Percentiles rank a stretch among this genome's conserved stretches.
Evolutionary conservation across 2,113 vertebrate species (phyloP).

Genomic region (Antigone vipio): DNA sequence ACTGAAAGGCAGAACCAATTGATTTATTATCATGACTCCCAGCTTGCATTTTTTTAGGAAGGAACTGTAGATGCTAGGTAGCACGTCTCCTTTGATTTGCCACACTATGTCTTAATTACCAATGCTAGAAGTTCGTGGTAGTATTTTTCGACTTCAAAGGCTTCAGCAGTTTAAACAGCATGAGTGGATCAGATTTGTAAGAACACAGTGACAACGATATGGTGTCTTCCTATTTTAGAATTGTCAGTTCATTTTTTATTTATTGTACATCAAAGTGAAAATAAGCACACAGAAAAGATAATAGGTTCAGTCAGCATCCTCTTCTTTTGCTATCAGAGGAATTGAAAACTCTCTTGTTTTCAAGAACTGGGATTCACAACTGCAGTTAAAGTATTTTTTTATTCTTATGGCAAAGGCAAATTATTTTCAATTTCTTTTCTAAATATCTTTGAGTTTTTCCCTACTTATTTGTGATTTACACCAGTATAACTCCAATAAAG

Average conservation of each 20-base stretch:
- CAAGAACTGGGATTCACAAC: not conserved
- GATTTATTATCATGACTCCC: conserved; percentile 71
- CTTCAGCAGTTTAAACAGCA: conserved; percentile 38
- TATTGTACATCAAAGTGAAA: conserved; percentile 70
- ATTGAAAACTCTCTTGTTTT: conserved; percentile 29
- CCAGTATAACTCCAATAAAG: not conserved
- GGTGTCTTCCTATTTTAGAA: conserved; percentile 66
- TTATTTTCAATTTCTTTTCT: not conserved
- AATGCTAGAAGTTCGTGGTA: conserved; percentile 51
- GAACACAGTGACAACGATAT: conserved; percentile 49
- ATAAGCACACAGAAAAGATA: conserved; percentile 31
- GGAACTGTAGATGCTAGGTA: conserved; percentile 59
- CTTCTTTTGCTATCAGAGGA: not conserved
- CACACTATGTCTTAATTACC: conserved; percentile 82
- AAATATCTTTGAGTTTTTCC: not conserved
- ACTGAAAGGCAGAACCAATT: conserved; percentile 74
- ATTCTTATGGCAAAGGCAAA: not conserved
- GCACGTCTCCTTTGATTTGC: conserved; percentile 70
- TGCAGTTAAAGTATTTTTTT: not conserved
- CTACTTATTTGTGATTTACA: not conserved
- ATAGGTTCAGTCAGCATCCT: conserved; percentile 43
- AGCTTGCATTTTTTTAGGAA: conserved; percentile 45
- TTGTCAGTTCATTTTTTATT: conserved; percentile 67
- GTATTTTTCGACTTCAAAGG: conserved; percentile 75
- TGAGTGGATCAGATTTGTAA: conserved; percentile 59